phyloP scores from a whole-genome alignment of 2,113 vertebrate genomes.

The Archilochus colubris region DNA sequence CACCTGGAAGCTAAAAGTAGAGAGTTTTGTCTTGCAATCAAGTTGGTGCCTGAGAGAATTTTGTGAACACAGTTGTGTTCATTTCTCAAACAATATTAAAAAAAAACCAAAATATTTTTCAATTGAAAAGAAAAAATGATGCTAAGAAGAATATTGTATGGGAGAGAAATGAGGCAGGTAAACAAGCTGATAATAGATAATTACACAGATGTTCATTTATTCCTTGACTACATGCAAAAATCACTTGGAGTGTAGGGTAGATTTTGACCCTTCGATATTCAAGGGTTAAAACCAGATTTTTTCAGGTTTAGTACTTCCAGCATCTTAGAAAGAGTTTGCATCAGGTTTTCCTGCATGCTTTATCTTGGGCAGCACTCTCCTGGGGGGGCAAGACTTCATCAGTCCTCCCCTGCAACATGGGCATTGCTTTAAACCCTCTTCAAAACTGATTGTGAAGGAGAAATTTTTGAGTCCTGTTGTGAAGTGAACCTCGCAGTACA shows the following conservation, averaged over 20 bases:
- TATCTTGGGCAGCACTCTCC: not conserved
- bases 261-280: not conserved
- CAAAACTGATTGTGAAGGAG: not conserved
- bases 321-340: not conserved
- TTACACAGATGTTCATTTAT: not conserved
- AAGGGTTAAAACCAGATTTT: not conserved
- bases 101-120: not conserved
- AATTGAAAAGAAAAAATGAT: not conserved
- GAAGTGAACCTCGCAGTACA: not conserved
- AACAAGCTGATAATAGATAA: not conserved
- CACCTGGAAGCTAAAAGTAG: not conserved
- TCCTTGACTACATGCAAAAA: not conserved
- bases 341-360: not conserved
- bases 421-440: not conserved
- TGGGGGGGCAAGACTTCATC: not conserved
- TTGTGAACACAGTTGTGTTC: not conserved
- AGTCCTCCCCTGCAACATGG: not conserved
- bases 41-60: not conserved
- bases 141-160: not conserved
- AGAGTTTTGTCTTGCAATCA: not conserved
- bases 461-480: not conserved
- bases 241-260: not conserved
- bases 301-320: not conserved
- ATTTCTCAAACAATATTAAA: not conserved
- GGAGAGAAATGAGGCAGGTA: not conserved